These are phyloP conservation scores for Electrona antarctica DNA, from an alignment of 2,113 vertebrate species.

Conservation along the genomic window DNA sequence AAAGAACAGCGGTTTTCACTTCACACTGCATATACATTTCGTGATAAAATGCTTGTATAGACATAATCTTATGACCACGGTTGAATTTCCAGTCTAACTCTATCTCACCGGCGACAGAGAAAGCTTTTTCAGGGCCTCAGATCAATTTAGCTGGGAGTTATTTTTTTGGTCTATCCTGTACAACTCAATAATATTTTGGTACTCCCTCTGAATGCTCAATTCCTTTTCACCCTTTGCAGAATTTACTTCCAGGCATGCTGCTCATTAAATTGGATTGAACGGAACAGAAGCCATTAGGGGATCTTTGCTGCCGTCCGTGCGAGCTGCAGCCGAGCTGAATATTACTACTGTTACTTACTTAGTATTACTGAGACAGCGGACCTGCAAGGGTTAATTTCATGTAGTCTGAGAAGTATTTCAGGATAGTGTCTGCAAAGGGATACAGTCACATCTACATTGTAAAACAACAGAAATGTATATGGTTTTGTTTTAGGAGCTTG, in stretches of 20 bases:
- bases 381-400: too few relatives aligned
- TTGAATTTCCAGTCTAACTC: slow-evolving; percentile 29
- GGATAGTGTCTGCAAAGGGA: too few relatives aligned
- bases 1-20: slow-evolving; percentile 47
- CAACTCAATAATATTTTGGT: slow-evolving; percentile 29
- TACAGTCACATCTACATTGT: too few relatives aligned
- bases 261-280: slow-evolving; percentile 47
- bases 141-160: slow-evolving; percentile 6
- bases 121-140: slow-evolving; percentile 24
- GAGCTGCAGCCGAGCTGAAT: too few relatives aligned
- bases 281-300: slow-evolving; percentile 12
- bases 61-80: slow-evolving; percentile 18
- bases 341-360: too few relatives aligned
- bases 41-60: slow-evolving; percentile 41
- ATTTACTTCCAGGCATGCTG: slow-evolving; percentile 31
- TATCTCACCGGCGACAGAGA: slow-evolving; percentile 39
- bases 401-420: too few relatives aligned
- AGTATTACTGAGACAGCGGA: too few relatives aligned
- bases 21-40: slow-evolving; percentile 33
- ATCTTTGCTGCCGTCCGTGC: neutral
- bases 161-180: too few relatives aligned
- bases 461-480: too few relatives aligned
- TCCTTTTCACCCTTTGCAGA: slow-evolving; percentile 26
- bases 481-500: too few relatives aligned
- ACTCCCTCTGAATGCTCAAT: slow-evolving; percentile 22